Conservation (phyloP, 2,888 invertebrate genomes). For the Pemphredon lugubris region DNA sequence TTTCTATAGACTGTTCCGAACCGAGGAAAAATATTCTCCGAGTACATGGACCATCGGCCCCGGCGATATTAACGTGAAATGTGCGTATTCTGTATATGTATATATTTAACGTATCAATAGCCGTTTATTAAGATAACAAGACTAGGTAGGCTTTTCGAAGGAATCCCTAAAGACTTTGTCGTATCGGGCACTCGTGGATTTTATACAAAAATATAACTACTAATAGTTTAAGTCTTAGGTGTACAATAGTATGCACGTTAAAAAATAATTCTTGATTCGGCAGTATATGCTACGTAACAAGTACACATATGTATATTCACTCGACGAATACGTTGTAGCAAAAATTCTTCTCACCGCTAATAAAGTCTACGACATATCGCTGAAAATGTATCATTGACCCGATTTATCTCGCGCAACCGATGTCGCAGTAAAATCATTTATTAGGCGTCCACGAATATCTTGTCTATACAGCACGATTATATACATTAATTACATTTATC, state of each 20-base stretch:
- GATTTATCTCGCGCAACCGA: constrained; percentile 10
- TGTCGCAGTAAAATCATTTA: constrained; percentile 28
- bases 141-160: constrained; percentile 2
- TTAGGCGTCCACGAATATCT: constrained; percentile 37
- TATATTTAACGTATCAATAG: constrained; percentile 22
- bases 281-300: too few species aligned
- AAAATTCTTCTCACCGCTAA: too few species aligned
- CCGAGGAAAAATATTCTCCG: background rate
- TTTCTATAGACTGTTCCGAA: constrained; percentile 83
- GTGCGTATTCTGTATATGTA: constrained; percentile 17
- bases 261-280: too few species aligned
- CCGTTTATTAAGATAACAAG: constrained; percentile 17
- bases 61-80: too few species aligned
- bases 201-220: too few species aligned
- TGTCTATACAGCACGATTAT: constrained; percentile 42
- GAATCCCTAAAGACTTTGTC: constrained; percentile 4
- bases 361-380: constrained; percentile 13
- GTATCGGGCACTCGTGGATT: too few species aligned
- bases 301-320: too few species aligned
- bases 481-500: constrained; percentile 56
- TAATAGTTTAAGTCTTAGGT: too few species aligned
- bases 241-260: too few species aligned
- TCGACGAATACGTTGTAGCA: too few species aligned
- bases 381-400: constrained; percentile 37
- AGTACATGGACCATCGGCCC: constrained; percentile 4